Base-by-base conservation (phyloP, 2,113 vertebrate genomes). In the Grammomys dolichurus region DNA sequence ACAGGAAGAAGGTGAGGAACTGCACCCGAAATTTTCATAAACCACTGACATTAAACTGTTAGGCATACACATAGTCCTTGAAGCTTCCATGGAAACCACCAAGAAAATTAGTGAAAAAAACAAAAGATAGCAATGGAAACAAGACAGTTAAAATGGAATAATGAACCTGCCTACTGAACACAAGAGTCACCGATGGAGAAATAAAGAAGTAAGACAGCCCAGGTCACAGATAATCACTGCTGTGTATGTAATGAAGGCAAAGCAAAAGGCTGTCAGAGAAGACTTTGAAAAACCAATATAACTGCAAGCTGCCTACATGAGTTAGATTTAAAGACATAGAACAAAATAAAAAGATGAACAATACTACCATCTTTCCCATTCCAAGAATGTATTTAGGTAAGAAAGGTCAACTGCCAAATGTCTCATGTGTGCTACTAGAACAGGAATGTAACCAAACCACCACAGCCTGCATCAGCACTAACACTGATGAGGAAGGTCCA, bases 201-300 rank as follows among this genome's bases (percentile, higher is more conserved):
- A 28, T 70, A 87, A 69, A 48, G 6, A 16, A 80, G 67, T 2
- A 80, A 75, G 58, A 75, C 5, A 4, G 51, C 1, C 90, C 0
- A 92, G 58, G 51, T 16, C 24, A 63, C 4, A 60, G 14, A 65
- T 3, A 54, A 13, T 43, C 89, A 89, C 0, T 76, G 56, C 33
- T 70, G 76, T 73, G 65, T 87, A 90, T 76, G 4, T 58, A 94
- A 92, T 65, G 2, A 82, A 81, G 40, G 86, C 14, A 95, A 92
- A 91, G 28, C 33, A 95, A 48, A 33, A 75, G 36, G 43, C 3
- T 54, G 60, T 22, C 0, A 82, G 77, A 93, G 54, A 28, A 87
- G 20, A 48, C 33, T 51, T 51, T 84, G 2, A 1, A 51, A 81
- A 92, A 40, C 28, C 51, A 20, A 72, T 17, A 7, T 65, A 90